phyloP scores from a whole-genome alignment of 2,113 vertebrate species.

The Phrynocephalus versicolor region DNA sequence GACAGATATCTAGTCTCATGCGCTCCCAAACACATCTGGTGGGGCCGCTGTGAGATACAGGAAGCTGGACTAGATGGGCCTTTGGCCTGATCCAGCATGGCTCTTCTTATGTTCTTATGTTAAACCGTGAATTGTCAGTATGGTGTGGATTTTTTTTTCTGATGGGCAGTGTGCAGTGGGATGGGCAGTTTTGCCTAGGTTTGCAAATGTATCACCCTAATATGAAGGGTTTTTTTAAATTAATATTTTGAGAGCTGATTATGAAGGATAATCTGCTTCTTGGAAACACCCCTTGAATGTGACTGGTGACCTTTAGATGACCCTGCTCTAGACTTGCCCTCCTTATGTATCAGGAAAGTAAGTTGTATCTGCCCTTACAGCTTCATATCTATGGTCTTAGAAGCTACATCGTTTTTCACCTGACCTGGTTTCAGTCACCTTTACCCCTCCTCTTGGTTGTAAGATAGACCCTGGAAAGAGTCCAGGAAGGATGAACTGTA shows the following conservation, averaged over 20 bases:
- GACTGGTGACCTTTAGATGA: not conserved
- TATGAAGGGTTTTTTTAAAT: too few species aligned
- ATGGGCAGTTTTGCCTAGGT: too few species aligned
- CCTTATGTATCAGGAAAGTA: not conserved
- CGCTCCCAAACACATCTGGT: too few species aligned
- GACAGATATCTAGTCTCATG: too few species aligned
- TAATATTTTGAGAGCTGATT: not conserved
- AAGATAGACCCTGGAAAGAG: not conserved
- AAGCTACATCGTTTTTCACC: not conserved
- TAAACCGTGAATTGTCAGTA: too few species aligned
- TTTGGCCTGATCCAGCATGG: too few species aligned
- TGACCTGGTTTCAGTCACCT: conserved; percentile 12
- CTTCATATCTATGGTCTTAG: not conserved
- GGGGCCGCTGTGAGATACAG: too few species aligned
- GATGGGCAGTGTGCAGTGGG: too few species aligned
- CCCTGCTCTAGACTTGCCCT: not conserved
- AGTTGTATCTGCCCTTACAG: not conserved
- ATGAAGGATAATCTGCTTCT: not conserved
- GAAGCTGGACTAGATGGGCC: too few species aligned
- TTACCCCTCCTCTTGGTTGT: not conserved
- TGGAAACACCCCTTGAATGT: not conserved
- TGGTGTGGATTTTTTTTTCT: too few species aligned
- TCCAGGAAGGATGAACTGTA: not conserved
- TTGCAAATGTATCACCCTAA: too few species aligned
- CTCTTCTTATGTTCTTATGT: too few species aligned